Conservation (phyloP, 1,140 invertebrate species). For the Charaxes varanes region DNA sequence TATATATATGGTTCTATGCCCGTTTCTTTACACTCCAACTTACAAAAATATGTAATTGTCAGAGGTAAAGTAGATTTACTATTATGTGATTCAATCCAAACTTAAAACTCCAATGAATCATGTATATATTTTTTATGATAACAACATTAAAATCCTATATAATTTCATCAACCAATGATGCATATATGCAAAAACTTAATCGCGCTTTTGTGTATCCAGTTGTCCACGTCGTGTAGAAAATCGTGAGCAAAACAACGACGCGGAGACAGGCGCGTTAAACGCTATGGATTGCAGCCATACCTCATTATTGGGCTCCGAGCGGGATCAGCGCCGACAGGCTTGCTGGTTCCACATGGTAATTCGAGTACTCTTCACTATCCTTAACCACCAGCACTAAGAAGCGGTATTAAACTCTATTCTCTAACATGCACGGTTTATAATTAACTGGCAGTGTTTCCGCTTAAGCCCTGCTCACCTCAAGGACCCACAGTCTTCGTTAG, state of each 20-base stretch:
- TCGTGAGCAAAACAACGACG: slow-evolving; percentile 27
- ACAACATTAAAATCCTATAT: no score
- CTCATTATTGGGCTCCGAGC: slow-evolving; percentile 65
- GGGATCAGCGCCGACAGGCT: slow-evolving; percentile 55
- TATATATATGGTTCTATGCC: no score
- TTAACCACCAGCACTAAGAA: slow-evolving; percentile 6
- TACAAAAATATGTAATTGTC: no score
- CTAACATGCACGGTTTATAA: slow-evolving; percentile 9
- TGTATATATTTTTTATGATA: no score
- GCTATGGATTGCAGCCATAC: slow-evolving; percentile 57
- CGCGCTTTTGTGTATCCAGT: no score
- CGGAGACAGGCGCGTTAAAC: slow-evolving; percentile 43
- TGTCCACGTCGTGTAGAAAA: no score
- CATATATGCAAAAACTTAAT: no score
- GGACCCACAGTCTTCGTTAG: slow-evolving; percentile 43
- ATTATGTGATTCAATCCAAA: no score
- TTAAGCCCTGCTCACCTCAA: slow-evolving; percentile 6
- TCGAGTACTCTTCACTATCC: slow-evolving; percentile 20
- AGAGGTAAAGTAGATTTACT: no score
- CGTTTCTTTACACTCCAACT: no score
- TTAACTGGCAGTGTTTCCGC: slow-evolving; percentile 8
- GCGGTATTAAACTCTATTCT: slow-evolving; percentile 15
- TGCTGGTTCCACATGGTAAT: slow-evolving; percentile 30
- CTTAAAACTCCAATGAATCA: no score
- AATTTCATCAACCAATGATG: no score